phyloP scores from a whole-genome alignment of 2,113 vertebrate genomes.

The Callocephalon fimbriatum region DNA sequence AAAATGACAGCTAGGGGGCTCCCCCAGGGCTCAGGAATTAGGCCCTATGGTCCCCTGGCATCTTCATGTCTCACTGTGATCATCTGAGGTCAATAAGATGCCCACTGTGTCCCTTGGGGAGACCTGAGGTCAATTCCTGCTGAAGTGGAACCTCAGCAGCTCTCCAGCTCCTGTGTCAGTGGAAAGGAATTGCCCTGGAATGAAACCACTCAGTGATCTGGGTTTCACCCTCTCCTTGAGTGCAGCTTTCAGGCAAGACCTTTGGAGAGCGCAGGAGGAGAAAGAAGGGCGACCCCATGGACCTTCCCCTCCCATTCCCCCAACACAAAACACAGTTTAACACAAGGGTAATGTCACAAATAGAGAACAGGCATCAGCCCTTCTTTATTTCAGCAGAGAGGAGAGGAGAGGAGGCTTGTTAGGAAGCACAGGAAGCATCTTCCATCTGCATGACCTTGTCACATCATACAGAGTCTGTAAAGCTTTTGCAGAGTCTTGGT shows the following conservation, averaged over 20 bases:
- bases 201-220: too few relatives aligned
- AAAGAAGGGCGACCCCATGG: fast-evolving
- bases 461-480: fast-evolving
- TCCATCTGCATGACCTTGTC: background rate
- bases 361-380: background rate
- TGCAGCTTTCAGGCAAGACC: background rate
- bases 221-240: fast-evolving
- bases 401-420: background rate
- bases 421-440: fast-evolving
- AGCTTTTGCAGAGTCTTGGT: background rate
- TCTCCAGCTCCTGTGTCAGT: fast-evolving
- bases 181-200: background rate
- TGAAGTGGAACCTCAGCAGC: background rate
- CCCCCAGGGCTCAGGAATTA: background rate
- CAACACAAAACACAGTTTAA: background rate
- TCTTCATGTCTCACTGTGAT: too few relatives aligned
- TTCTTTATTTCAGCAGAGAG: background rate
- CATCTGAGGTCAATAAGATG: background rate
- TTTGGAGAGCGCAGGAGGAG: fast-evolving
- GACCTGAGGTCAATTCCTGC: background rate
- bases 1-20: background rate
- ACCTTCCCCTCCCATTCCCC: too few relatives aligned
- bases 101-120: background rate
- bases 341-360: fast-evolving
- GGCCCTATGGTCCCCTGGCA: background rate